These are phyloP conservation scores for Stichodactyla mertensii DNA, from an alignment of 64 coral and sea anemone species.

Conservation along the genomic window DNA sequence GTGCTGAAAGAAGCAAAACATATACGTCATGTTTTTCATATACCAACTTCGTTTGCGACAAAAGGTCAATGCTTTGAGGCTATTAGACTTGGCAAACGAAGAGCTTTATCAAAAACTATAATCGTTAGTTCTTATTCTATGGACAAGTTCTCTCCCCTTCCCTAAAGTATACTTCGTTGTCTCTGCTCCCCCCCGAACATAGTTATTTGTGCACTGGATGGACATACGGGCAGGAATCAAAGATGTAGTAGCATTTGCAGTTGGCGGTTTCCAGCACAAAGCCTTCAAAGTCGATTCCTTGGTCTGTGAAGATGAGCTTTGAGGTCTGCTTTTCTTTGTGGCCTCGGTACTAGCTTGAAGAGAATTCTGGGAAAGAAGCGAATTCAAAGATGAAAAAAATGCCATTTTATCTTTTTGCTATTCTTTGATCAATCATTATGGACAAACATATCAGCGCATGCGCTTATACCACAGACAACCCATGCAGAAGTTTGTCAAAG, in stretches of 20 bases:
- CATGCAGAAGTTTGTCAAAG: not conserved
- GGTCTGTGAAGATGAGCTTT: slow-evolving; percentile 66
- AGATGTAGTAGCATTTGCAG: slow-evolving; percentile 47
- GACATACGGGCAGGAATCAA: slow-evolving; percentile 85
- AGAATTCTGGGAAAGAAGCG: not conserved
- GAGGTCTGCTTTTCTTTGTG: slow-evolving; percentile 59
- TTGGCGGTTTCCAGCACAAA: slow-evolving; percentile 82
- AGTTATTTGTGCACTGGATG: not conserved
- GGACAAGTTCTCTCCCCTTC: too few relatives aligned
- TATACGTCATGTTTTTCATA: too few relatives aligned
- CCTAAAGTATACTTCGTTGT: not conserved
- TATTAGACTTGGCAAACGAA: too few relatives aligned
- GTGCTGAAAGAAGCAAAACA: slow-evolving; percentile 36
- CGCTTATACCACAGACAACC: not conserved
- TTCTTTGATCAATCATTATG: too few relatives aligned
- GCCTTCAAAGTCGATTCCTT: slow-evolving; percentile 76
- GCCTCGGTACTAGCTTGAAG: slow-evolving; percentile 14
- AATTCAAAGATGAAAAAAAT: not conserved
- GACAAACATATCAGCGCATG: too few relatives aligned
- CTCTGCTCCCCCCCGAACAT: not conserved
- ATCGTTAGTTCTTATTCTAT: too few relatives aligned
- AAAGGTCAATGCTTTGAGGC: too few relatives aligned
- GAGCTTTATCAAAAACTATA: too few relatives aligned
- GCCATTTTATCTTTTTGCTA: too few relatives aligned
- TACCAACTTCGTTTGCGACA: too few relatives aligned